These are phyloP conservation scores for Pelochelys cantorii DNA, from an alignment of 2,797 vertebrate genomes.

Conservation along the genomic window DNA sequence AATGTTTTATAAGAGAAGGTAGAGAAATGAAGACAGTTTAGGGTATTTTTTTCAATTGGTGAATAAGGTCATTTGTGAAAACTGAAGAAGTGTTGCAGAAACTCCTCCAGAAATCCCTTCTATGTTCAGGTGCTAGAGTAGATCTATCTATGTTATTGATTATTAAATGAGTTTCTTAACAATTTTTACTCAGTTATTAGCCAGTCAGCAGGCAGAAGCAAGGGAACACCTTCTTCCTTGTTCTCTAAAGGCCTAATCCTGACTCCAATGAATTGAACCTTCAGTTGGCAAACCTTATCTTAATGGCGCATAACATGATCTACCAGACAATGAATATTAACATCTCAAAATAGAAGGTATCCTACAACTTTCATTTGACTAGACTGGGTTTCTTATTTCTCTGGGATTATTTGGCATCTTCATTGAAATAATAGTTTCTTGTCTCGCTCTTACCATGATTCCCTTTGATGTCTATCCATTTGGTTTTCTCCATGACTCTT, in stretches of 20 bases:
- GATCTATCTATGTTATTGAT: not conserved
- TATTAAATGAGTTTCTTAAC: not conserved
- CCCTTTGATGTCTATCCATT: slow-evolving; percentile 96
- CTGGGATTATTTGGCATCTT: not conserved
- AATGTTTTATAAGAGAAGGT: not conserved
- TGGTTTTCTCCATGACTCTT: slow-evolving; percentile 92
- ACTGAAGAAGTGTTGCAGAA: not conserved
- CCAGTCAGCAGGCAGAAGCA: not conserved
- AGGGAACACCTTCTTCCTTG: not conserved
- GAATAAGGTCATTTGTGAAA: not conserved
- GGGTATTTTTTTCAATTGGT: not conserved
- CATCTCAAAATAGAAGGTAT: not conserved
- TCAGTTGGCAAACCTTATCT: not conserved
- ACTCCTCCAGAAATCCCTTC: not conserved
- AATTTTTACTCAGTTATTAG: not conserved
- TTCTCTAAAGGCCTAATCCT: not conserved
- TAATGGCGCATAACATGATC: not conserved
- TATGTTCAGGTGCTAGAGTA: not conserved
- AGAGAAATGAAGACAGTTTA: not conserved
- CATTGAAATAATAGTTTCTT: not conserved
- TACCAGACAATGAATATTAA: not conserved
- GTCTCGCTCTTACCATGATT: slow-evolving; percentile 90
- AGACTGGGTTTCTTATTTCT: not conserved
- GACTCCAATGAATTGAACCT: not conserved
- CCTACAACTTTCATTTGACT: not conserved